Conservation (phyloP, 2,888 invertebrate species). For the Strigamia maritima region DNA sequence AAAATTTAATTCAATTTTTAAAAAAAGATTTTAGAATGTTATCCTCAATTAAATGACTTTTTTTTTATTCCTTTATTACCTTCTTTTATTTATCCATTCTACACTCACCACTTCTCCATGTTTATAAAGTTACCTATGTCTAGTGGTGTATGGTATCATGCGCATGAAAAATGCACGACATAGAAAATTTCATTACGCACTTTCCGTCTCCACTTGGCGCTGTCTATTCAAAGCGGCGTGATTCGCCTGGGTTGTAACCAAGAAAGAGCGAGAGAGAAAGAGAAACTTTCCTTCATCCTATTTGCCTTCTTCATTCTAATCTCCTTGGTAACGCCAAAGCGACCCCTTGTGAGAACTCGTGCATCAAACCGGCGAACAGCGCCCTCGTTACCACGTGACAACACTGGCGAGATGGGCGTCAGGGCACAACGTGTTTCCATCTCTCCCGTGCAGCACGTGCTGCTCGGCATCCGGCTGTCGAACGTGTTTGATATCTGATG, state of each 20-base stretch:
- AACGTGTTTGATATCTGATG: constrained; percentile 7
- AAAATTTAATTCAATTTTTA: no score
- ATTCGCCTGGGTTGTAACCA: background rate
- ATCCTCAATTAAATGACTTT: background rate
- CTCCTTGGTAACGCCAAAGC: constrained; percentile 19
- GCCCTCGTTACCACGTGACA: constrained; percentile 1
- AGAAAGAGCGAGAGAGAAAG: background rate
- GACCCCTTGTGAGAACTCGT: constrained; percentile 18
- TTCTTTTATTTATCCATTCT: no score
- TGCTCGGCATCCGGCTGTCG: background rate
- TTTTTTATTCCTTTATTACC: background rate
- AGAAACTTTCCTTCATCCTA: background rate
- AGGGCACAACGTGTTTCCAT: constrained; percentile 8
- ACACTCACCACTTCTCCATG: background rate
- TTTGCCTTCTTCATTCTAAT: background rate
- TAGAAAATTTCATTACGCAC: constrained; percentile 3
- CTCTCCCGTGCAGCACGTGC: background rate
- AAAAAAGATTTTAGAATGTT: background rate
- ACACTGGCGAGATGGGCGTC: background rate
- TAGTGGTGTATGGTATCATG: background rate
- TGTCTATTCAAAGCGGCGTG: background rate
- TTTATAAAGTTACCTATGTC: background rate
- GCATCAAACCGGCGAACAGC: constrained; percentile 12
- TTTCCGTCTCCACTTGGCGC: constrained; percentile 6
- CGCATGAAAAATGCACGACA: constrained; percentile 20